These are phyloP conservation scores for Ormia ochracea DNA, from an alignment of 2,888 invertebrate species.

Conservation along the genomic window DNA sequence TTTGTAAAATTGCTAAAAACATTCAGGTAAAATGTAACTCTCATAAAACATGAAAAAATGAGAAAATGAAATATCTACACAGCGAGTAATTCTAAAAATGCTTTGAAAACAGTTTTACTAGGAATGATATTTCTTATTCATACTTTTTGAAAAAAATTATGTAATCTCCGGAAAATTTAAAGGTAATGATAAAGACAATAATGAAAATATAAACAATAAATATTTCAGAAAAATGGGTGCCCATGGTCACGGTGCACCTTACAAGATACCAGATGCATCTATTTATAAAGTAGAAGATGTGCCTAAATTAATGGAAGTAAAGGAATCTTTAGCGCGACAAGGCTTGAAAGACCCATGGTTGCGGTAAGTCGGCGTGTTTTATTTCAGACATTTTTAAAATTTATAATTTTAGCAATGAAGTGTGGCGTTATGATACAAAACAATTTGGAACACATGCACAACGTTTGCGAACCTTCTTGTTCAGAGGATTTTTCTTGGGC, in stretches of 20 bases:
- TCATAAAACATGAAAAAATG: no score
- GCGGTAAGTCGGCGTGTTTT: constrained; percentile 78
- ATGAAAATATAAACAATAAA: not conserved
- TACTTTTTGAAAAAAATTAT: no score
- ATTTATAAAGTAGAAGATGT: constrained; percentile 85
- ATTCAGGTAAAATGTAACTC: no score
- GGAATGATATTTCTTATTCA: no score
- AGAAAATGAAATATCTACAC: no score
- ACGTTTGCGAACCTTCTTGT: constrained; percentile 78
- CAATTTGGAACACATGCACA: constrained; percentile 79
- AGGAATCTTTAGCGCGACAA: constrained; percentile 82
- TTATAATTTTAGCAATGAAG: constrained; percentile 84
- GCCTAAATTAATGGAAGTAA: constrained; percentile 81
- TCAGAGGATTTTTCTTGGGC: constrained; percentile 83
- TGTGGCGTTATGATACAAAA: constrained; percentile 85
- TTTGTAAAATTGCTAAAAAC: no score
- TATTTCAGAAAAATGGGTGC: no score
- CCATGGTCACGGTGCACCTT: constrained; percentile 79
- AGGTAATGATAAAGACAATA: no score
- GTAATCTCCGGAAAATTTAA: no score
- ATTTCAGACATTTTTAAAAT: not conserved
- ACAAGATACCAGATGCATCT: constrained; percentile 84
- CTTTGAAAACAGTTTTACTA: no score
- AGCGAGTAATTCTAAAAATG: no score
- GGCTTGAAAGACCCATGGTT: constrained; percentile 92